These are phyloP conservation scores for Clepsis dumicolana DNA, from an alignment of 2,888 invertebrate genomes.

Conservation along the genomic window DNA sequence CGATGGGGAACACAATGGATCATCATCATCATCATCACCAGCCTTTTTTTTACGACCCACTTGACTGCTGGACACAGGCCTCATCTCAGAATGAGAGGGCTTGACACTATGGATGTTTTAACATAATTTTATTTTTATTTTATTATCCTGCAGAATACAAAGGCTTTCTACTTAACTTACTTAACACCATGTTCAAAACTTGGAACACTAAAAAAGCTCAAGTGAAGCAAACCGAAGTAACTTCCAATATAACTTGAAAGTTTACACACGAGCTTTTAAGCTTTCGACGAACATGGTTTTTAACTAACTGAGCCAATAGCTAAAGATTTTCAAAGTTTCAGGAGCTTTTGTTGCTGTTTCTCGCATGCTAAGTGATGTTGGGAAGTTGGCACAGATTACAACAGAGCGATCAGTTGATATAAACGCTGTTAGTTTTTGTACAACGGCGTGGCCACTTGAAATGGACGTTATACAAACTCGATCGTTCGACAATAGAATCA, in stretches of 20 bases:
- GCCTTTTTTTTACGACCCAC: no score
- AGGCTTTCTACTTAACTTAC: no score
- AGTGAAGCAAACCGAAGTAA: neutral
- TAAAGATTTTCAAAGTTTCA: slow-evolving; percentile 22
- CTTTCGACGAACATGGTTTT: slow-evolving; percentile 19
- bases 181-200: neutral
- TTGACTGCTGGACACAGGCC: no score
- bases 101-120: no score
- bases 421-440: neutral
- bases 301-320: slow-evolving; percentile 31
- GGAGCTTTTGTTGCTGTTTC: slow-evolving; percentile 23
- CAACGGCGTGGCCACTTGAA: no score
- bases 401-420: neutral
- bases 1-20: no score
- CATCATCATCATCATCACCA: no score
- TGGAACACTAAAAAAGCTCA: neutral
- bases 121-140: no score
- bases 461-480: no score
- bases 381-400: slow-evolving; percentile 1
- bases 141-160: no score
- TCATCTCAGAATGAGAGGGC: no score
- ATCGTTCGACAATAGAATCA: no score
- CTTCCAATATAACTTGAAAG: slow-evolving; percentile 9
- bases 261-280: slow-evolving; percentile 2
- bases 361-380: slow-evolving; percentile 23